Percentiles rank a stretch among this genome's conserved stretches.
phyloP scores from a whole-genome alignment of 2,888 invertebrate genomes.

The Cistogaster globosa region DNA sequence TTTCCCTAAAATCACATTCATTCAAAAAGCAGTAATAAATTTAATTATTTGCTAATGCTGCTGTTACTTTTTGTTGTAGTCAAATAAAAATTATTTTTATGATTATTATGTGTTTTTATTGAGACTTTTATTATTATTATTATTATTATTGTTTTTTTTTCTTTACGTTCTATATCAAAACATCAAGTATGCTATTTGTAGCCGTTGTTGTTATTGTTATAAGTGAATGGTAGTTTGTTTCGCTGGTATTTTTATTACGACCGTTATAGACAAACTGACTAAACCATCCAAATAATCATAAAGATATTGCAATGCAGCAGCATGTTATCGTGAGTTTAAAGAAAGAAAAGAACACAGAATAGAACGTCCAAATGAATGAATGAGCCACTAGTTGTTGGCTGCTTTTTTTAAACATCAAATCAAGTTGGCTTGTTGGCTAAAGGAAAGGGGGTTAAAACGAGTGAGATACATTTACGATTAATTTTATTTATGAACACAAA shows the following conservation, averaged over 20 bases:
- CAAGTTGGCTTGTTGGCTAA: slow-evolving; percentile 40
- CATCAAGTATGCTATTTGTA: slow-evolving; percentile 35
- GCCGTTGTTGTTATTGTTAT: slow-evolving; percentile 44
- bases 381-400: slow-evolving; percentile 71
- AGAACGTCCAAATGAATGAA: slow-evolving; percentile 56
- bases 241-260: slow-evolving; percentile 67
- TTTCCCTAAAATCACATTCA: slow-evolving; percentile 21
- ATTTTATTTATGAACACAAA: slow-evolving; percentile 32
- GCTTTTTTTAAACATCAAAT: slow-evolving; percentile 18
- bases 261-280: slow-evolving; percentile 71
- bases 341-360: slow-evolving; percentile 42
- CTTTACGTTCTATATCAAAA: slow-evolving; percentile 51
- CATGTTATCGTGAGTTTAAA: slow-evolving; percentile 58
- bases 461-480: slow-evolving; percentile 63
- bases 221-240: slow-evolving; percentile 54
- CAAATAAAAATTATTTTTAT: slow-evolving; percentile 73
- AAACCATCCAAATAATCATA: slow-evolving; percentile 67
- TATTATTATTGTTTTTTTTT: slow-evolving; percentile 23
- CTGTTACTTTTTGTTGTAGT: slow-evolving; percentile 69
- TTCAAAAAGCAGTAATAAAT: slow-evolving; percentile 72
- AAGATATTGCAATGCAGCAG: slow-evolving; percentile 67
- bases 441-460: slow-evolving; percentile 44
- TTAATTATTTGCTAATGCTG: slow-evolving; percentile 64
- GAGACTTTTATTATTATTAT: slow-evolving; percentile 54
- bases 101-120: slow-evolving; percentile 69